These are phyloP conservation scores for Ptiloglossa arizonensis DNA, from an alignment of 1,140 invertebrate species.

Conservation along the genomic window DNA sequence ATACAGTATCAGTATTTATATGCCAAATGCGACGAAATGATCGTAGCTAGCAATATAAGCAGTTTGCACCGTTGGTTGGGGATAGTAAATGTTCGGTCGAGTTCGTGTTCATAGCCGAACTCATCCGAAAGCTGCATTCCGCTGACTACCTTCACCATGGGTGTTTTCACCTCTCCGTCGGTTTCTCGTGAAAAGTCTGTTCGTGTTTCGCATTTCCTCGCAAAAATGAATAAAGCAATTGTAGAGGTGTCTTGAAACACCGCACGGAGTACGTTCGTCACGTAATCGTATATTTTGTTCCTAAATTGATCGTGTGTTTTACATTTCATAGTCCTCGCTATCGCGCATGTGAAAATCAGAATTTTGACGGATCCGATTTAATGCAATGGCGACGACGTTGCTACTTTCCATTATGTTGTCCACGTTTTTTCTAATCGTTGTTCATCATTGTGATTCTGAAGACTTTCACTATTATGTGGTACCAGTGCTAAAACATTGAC, in stretches of 20 bases:
- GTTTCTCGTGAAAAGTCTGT: constrained; percentile 47
- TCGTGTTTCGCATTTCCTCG: constrained; percentile 7
- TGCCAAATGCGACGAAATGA: neutral
- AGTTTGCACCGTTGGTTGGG: constrained; percentile 28
- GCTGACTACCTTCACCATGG: constrained; percentile 64
- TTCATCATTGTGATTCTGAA: neutral
- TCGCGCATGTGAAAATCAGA: constrained; percentile 41
- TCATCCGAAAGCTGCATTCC: constrained; percentile 39
- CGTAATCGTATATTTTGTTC: neutral
- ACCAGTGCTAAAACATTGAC: constrained; percentile 8
- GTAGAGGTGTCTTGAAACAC: constrained; percentile 7
- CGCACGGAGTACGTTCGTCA: neutral
- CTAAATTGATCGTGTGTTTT: constrained; percentile 24
- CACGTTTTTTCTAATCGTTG: constrained; percentile 10
- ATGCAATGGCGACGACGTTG: constrained; percentile 50
- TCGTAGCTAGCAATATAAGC: neutral
- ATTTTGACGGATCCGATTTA: constrained; percentile 52
- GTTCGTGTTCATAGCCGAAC: constrained; percentile 37
- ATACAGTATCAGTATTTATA: neutral
- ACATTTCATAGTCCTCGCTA: neutral
- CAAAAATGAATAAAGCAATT: constrained; percentile 9
- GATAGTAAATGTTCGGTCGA: constrained; percentile 45
- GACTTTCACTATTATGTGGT: neutral
- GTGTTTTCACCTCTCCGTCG: constrained; percentile 65
- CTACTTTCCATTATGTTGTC: constrained; percentile 42